phyloP scores from a whole-genome alignment of 2,113 vertebrate genomes.

The Himantopus leucocephalus region DNA sequence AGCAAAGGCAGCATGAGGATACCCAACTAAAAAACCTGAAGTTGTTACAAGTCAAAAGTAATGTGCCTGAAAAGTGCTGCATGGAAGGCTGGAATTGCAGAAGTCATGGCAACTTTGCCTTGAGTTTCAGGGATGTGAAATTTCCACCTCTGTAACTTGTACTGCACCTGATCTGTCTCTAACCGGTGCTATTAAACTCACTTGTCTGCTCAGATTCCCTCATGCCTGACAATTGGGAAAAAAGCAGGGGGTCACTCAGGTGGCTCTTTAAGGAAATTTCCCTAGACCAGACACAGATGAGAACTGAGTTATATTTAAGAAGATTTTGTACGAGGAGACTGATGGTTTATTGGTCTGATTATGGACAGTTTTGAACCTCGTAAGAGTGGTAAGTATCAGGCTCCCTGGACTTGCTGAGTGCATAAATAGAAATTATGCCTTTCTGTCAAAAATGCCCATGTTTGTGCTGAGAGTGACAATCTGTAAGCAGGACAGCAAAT shows the following conservation, averaged over 20 bases:
- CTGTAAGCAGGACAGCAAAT: background rate
- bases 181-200: background rate
- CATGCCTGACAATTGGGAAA: rapidly evolving
- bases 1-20: background rate
- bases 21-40: background rate
- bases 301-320: background rate
- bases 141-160: background rate
- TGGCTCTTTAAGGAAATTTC: background rate
- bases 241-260: background rate
- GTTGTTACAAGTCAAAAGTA: background rate
- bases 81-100: background rate
- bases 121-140: background rate
- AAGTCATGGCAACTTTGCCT: background rate
- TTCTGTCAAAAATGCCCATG: background rate
- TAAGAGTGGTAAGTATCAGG: background rate
- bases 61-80: background rate
- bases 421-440: background rate
- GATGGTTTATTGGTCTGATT: background rate
- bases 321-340: background rate
- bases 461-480: background rate
- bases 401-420: background rate
- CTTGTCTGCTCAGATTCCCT: background rate
- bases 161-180: background rate
- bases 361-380: background rate
- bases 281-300: background rate